Evolutionary conservation across 2,113 vertebrate genomes (phyloP).

Genomic region (Nestor notabilis): DNA sequence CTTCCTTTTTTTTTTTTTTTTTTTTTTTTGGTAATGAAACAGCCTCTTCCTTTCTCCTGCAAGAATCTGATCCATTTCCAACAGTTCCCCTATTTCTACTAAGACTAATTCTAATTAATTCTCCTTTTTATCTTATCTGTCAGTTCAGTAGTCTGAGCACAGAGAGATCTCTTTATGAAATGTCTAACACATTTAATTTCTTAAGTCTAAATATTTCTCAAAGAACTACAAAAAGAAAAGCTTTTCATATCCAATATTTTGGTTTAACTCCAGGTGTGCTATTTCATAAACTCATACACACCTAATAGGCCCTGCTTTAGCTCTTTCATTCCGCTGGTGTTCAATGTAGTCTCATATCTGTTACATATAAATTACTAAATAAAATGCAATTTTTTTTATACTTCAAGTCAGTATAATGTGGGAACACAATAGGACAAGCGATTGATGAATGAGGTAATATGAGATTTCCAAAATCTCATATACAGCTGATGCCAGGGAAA

Average conservation of each 20-base stretch:
- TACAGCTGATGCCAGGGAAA: background rate
- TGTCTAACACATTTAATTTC: background rate
- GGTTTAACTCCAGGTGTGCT: background rate
- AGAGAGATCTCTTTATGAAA: background rate
- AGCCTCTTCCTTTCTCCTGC: background rate
- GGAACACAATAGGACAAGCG: background rate
- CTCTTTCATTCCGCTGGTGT: background rate
- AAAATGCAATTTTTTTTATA: background rate
- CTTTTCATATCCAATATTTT: background rate
- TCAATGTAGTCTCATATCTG: background rate
- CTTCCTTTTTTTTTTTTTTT: background rate
- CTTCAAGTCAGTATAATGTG: background rate
- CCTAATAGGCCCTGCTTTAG: background rate
- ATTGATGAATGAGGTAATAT: constrained; percentile 16
- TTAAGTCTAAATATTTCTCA: background rate
- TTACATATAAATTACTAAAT: background rate
- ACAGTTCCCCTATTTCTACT: background rate
- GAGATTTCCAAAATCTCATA: background rate
- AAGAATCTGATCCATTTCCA: background rate
- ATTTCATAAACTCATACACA: background rate
- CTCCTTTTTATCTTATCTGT: background rate
- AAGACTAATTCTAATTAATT: constrained; percentile 14
- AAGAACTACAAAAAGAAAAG: background rate
- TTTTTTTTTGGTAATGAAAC: background rate
- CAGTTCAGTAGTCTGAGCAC: background rate